A percentile compares a stretch with the other conserved stretches of the same genome.
phyloP scores from a whole-genome alignment of 2,797 vertebrate species.

The Setipinna tenuifilis region DNA sequence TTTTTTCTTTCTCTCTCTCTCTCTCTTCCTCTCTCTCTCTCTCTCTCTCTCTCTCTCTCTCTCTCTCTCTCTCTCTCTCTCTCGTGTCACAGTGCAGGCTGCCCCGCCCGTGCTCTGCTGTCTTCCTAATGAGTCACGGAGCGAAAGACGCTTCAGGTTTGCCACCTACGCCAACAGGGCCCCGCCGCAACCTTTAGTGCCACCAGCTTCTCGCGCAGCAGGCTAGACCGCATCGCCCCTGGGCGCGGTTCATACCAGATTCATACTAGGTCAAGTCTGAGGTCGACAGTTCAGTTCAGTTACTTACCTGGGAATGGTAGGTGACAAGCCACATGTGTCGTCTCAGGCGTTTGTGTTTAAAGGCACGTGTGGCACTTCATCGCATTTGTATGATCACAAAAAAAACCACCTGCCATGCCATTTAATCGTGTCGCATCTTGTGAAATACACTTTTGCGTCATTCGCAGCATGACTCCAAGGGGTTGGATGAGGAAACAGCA shows the following conservation, averaged over 20 bases:
- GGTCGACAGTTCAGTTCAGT: background rate
- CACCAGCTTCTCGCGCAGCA: background rate
- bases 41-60: too few species aligned
- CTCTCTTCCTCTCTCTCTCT: too few species aligned
- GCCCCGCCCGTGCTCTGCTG: background rate
- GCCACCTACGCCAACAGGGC: background rate
- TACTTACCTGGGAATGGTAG: background rate
- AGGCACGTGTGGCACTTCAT: background rate
- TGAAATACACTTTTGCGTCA: background rate
- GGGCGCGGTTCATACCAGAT: background rate
- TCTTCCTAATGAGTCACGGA: background rate
- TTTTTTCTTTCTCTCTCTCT: background rate
- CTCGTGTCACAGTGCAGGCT: background rate
- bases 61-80: too few species aligned
- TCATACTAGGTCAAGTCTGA: background rate
- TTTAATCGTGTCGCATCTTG: background rate
- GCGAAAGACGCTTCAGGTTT: background rate
- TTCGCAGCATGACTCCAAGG: background rate
- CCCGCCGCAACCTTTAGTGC: background rate
- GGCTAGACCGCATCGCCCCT: background rate
- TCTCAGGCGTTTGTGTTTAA: background rate
- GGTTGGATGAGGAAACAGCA: background rate
- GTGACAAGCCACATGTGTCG: too few species aligned
- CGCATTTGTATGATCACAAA: background rate
- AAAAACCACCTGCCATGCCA: background rate